Evolutionary conservation across 2,888 invertebrate genomes (phyloP), one percentile per base, ranked within the genome.

Genomic region (Nephrocerus scutellatus): DNA sequence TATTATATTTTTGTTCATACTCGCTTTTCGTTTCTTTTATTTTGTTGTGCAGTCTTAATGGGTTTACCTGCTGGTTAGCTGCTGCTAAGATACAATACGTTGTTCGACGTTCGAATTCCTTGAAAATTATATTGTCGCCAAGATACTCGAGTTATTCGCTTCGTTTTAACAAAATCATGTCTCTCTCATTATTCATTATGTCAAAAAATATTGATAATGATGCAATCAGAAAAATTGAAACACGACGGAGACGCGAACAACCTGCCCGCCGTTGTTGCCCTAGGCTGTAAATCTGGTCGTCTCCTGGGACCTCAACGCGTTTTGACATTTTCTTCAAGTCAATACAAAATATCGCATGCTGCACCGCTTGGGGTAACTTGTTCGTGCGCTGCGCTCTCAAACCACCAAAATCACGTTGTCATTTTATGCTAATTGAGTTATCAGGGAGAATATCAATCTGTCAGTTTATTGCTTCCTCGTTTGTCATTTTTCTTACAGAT

Each of bases 141-240:
- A n/a, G n/a, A n/a, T n/a, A n/a, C n/a, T n/a, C n/a, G n/a, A n/a
- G n/a, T n/a, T n/a, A n/a, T n/a, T n/a, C n/a, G n/a, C n/a, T n/a
- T n/a, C n/a, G n/a, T n/a, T n/a, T n/a, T n/a, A n/a, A n/a, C n/a
- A n/a, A n/a, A n/a, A n/a, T n/a, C n/a, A n/a, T 44, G 39, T 45
- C 46, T 43, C 46, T 49, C 56, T 55, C 62, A 64, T 64, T 64
- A 63, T 58, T 64, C 62, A 63, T 63, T 63, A 62, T 67, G 67
- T 65, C 67, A 65, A 59, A 46, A 59, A 60, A 54, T 59, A 59
- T 61, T 62, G 66, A 67, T 67, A 67, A 60, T 63, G 63, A 62
- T 64, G 63, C 60, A 62, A 63, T 62, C 59, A 42, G 45, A 46
- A 33, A 19, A 6, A 29, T n/a, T 18, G 31, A 6, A 23, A 6